Percentiles rank a stretch among this genome's conserved stretches.
Evolutionary conservation across 2,113 vertebrate species (phyloP).

Genomic region (Arizona elegans): DNA sequence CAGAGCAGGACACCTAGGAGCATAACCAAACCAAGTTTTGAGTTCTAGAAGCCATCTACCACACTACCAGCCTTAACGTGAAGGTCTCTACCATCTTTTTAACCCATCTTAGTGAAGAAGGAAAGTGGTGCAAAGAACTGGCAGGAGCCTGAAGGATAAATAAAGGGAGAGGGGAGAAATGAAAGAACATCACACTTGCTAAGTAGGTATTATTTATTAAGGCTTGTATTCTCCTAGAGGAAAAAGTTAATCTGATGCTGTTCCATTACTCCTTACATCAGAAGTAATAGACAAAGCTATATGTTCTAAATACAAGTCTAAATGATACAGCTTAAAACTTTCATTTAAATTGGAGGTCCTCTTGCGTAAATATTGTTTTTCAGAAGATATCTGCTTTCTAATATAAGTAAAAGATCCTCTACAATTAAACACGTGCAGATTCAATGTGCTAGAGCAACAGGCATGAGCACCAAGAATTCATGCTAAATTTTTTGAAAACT

Average conservation of each 20-base stretch:
- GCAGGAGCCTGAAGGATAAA: neutral
- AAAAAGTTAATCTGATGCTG: conserved; percentile 73
- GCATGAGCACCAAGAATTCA: conserved; percentile 74
- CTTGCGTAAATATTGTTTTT: conserved; percentile 73
- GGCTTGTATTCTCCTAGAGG: conserved; percentile 86
- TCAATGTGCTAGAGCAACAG: conserved; percentile 66
- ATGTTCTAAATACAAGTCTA: conserved; percentile 79
- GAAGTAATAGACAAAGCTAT: conserved; percentile 74
- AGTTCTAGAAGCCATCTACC: neutral
- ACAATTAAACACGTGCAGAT: conserved; percentile 74
- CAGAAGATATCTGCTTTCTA: conserved; percentile 73
- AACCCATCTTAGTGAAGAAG: neutral
- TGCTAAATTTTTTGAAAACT: conserved; percentile 74
- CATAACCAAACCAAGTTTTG: neutral
- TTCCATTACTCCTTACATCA: conserved; percentile 70
- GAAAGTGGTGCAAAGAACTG: neutral
- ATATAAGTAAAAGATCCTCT: conserved; percentile 76
- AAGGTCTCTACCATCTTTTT: neutral
- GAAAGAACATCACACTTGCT: conserved; percentile 73
- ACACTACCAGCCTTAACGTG: neutral
- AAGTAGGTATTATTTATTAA: conserved; percentile 89
- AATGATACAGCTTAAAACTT: conserved; percentile 70
- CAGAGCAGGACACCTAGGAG: neutral
- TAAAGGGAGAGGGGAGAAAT: conserved; percentile 43
- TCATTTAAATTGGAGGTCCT: conserved; percentile 71